phyloP scores from a whole-genome alignment of 2,888 invertebrate genomes.

The Zaprionus bogoriensis region DNA sequence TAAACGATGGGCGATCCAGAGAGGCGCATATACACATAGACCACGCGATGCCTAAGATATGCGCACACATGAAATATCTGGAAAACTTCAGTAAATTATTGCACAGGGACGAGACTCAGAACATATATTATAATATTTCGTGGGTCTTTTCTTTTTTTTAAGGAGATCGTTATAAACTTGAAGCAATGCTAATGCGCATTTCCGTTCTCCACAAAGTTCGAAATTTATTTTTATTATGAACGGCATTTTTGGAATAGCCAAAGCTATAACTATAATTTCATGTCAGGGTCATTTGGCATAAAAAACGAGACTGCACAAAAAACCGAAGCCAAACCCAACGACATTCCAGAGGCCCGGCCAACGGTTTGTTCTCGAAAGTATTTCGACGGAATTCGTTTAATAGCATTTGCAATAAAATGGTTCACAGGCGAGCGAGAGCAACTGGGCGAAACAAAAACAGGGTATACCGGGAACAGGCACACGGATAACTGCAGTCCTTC shows the following conservation, averaged over 20 bases:
- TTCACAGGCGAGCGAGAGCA: not conserved
- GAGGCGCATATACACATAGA: not conserved
- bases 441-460: slow-evolving; percentile 1
- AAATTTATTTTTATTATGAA: slow-evolving; percentile 23
- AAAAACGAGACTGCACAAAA: not conserved
- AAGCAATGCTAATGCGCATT: too few relatives aligned
- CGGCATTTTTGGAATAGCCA: slow-evolving; percentile 48
- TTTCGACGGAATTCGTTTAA: slow-evolving; percentile 69
- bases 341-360: slow-evolving; percentile 52
- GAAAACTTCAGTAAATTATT: not conserved
- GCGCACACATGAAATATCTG: not conserved
- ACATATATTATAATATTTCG: too few relatives aligned
- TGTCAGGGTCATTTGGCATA: slow-evolving; percentile 17
- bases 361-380: slow-evolving; percentile 57
- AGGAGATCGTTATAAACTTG: too few relatives aligned
- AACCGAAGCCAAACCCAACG: slow-evolving; percentile 24
- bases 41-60: too few relatives aligned
- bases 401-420: slow-evolving; percentile 64
- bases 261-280: slow-evolving; percentile 63
- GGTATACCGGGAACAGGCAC: not conserved
- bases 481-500: slow-evolving; percentile 53
- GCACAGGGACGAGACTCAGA: not conserved
- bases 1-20: slow-evolving; percentile 11
- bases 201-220: not conserved
- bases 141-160: not conserved